Conservation (phyloP, 2,797 vertebrate genomes). For the Benthosema pterotum region DNA sequence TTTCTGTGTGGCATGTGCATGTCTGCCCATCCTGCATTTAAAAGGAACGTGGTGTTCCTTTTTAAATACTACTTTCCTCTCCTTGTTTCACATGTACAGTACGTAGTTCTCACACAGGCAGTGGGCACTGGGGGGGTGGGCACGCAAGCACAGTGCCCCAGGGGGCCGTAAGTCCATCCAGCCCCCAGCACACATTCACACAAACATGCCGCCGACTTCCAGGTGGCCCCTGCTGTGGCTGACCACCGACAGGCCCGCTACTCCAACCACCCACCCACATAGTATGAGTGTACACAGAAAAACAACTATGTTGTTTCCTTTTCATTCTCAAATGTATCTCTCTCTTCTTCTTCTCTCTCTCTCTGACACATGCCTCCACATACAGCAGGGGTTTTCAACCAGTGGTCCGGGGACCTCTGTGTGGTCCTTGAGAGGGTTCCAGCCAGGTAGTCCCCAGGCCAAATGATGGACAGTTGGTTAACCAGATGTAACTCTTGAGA, state of each 20-base stretch:
- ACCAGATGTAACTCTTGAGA: too few relatives aligned
- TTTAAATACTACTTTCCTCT: too few relatives aligned
- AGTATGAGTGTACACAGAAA: slow-evolving; percentile 37
- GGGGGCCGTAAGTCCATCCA: slow-evolving; percentile 24
- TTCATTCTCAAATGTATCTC: slow-evolving; percentile 2
- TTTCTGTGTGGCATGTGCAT: slow-evolving; percentile 4
- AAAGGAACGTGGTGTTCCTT: slow-evolving; percentile 1
- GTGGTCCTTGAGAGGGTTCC: too few relatives aligned
- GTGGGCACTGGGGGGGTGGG: neutral
- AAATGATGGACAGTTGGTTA: too few relatives aligned
- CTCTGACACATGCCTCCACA: slow-evolving; percentile 1
- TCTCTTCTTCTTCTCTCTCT: slow-evolving; percentile 24
- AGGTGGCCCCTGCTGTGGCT: slow-evolving; percentile 42
- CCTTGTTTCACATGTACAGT: slow-evolving; percentile 5
- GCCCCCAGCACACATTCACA: slow-evolving; percentile 8
- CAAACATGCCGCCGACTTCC: slow-evolving; percentile 26
- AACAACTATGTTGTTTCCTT: slow-evolving; percentile 13
- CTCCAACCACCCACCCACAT: slow-evolving; percentile 27
- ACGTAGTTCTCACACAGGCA: slow-evolving; percentile 25
- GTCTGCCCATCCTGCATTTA: slow-evolving; percentile 9
- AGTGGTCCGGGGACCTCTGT: too few relatives aligned
- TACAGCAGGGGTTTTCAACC: too few relatives aligned
- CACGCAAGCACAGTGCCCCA: slow-evolving; percentile 10
- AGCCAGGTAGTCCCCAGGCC: too few relatives aligned
- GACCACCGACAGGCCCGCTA: slow-evolving; percentile 32